Percentiles rank a stretch among this genome's conserved stretches.
phyloP scores from a whole-genome alignment of 2,888 invertebrate genomes.

The Ephialtes manifestator region DNA sequence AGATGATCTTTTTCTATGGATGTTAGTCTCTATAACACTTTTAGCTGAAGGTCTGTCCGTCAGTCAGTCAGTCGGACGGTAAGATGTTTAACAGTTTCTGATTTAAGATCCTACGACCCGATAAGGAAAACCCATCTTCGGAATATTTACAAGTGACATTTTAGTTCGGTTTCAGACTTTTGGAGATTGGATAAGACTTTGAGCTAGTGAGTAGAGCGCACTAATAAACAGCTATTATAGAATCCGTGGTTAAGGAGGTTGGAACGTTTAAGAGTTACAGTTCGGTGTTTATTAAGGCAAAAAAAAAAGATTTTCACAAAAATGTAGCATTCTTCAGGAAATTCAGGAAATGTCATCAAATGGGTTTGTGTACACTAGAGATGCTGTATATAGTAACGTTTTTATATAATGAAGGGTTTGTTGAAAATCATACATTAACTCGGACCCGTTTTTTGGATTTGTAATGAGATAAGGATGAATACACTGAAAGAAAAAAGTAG shows the following conservation, averaged over 20 bases:
- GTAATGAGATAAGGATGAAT: background rate
- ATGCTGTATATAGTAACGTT: background rate
- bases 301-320: too few relatives aligned
- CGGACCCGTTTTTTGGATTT: background rate
- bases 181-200: conserved; percentile 13
- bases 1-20: conserved; percentile 28
- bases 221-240: background rate
- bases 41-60: conserved; percentile 6
- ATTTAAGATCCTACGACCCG: conserved; percentile 20
- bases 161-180: background rate
- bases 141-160: conserved; percentile 4
- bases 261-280: background rate
- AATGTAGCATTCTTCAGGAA: too few relatives aligned
- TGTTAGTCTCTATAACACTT: conserved; percentile 1
- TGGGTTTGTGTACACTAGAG: too few relatives aligned
- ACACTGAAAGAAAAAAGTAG: too few relatives aligned
- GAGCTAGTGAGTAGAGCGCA: background rate
- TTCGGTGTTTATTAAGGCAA: too few relatives aligned
- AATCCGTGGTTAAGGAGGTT: background rate
- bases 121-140: conserved; percentile 12
- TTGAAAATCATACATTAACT: too few relatives aligned
- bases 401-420: background rate
- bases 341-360: too few relatives aligned
- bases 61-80: conserved; percentile 38
- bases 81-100: conserved; percentile 18